Conservation (phyloP, 2,888 invertebrate species). For the Dryomyza anilis region DNA sequence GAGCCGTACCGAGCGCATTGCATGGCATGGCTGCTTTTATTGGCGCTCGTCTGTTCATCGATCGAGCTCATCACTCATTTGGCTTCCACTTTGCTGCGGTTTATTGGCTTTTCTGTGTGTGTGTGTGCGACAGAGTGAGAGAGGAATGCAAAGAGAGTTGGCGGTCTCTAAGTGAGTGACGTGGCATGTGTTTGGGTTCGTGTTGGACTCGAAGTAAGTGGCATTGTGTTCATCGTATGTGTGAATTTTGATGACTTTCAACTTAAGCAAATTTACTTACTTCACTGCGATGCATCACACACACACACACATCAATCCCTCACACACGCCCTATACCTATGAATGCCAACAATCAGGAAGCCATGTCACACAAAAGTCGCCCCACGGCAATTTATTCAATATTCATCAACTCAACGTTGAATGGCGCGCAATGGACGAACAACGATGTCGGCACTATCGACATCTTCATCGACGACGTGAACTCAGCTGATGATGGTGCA, state of each 20-base stretch:
- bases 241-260: slow-evolving; percentile 39
- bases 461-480: background rate
- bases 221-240: slow-evolving; percentile 33
- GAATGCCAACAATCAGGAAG: background rate
- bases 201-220: slow-evolving; percentile 35
- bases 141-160: no score
- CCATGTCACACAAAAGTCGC: slow-evolving; percentile 9
- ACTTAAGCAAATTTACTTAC: slow-evolving; percentile 45
- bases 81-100: slow-evolving; percentile 37
- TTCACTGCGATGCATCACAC: slow-evolving; percentile 26
- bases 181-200: slow-evolving; percentile 14
- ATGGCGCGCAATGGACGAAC: background rate
- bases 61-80: slow-evolving; percentile 12
- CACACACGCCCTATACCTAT: background rate
- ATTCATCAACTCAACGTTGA: slow-evolving; percentile 22
- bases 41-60: no score
- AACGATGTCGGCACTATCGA: background rate
- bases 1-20: no score
- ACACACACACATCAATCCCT: background rate
- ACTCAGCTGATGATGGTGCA: no score
- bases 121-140: slow-evolving; percentile 42
- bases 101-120: slow-evolving; percentile 44
- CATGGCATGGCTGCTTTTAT: no score
- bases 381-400: slow-evolving; percentile 27
- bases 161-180: no score